A percentile compares a stretch with the other conserved stretches of the same genome.
These are phyloP conservation scores for Motacilla tschutschensis DNA, from an alignment of 2,113 vertebrate species.

Conservation along the genomic window DNA sequence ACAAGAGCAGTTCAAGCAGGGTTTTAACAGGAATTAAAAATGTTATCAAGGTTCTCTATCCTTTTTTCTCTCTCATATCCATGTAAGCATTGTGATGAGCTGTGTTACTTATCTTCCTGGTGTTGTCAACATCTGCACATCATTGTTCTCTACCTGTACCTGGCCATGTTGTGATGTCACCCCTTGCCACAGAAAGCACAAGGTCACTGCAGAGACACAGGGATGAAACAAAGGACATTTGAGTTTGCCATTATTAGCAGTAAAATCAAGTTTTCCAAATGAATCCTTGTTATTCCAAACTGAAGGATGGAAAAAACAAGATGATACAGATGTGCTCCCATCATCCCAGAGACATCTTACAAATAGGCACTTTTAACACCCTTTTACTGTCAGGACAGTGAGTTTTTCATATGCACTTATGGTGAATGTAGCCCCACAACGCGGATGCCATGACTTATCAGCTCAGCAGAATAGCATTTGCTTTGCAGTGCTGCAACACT, in stretches of 20 bases:
- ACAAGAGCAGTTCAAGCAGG: not conserved
- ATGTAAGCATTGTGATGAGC: not conserved
- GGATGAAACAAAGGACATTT: not conserved
- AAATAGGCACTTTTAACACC: not conserved
- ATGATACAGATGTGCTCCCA: not conserved
- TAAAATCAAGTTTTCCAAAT: not conserved
- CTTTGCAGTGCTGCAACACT: not conserved
- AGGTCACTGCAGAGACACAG: not conserved
- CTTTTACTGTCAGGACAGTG: slow-evolving; percentile 19
- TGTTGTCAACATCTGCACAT: not conserved
- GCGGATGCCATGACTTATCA: not conserved
- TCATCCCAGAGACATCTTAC: not conserved
- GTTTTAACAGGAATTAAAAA: not conserved
- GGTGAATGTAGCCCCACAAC: fast-evolving
- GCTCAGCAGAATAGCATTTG: not conserved
- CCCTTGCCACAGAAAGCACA: not conserved
- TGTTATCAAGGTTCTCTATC: not conserved
- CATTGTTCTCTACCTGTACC: fast-evolving
- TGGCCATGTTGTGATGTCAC: too few relatives aligned
- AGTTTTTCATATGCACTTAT: not conserved
- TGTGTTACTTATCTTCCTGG: not conserved
- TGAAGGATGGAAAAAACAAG: not conserved
- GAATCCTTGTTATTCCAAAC: not conserved
- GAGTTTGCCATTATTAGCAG: not conserved
- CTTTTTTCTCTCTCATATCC: not conserved